Percentiles rank a stretch among this genome's conserved stretches.
Conservation (phyloP, 1,140 invertebrate species). For the Heliconius melpomene region DNA sequence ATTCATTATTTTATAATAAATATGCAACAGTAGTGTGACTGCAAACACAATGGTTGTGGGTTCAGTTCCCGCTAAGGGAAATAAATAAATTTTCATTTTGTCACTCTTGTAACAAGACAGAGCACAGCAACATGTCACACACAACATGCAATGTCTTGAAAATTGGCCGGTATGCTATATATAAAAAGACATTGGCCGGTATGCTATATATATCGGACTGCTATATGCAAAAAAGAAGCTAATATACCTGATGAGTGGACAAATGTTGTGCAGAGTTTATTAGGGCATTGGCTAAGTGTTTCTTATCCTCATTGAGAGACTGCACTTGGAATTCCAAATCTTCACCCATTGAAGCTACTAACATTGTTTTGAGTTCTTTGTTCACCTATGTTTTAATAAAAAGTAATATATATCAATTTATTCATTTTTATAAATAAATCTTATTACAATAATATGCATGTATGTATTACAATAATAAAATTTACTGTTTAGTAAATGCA, state of each 20-base stretch:
- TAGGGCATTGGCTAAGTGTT: conserved; percentile 91
- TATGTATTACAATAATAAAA: not conserved
- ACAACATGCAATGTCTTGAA: no score
- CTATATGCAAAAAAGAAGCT: no score
- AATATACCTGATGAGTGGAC: conserved; percentile 87
- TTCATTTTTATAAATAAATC: not conserved
- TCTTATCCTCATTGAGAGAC: conserved; percentile 93
- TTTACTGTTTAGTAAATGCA: no score
- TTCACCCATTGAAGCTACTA: conserved; percentile 96
- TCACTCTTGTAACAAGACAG: no score
- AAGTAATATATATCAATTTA: not conserved
- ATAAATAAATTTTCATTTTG: no score
- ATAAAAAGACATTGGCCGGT: no score
- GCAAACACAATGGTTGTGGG: no score
- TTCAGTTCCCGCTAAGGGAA: no score
- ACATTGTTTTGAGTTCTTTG: conserved; percentile 94
- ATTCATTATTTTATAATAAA: not conserved
- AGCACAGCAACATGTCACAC: no score
- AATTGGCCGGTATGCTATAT: no score
- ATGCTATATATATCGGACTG: no score
- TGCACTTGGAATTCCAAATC: conserved; percentile 94
- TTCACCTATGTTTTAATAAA: conserved; percentile 86
- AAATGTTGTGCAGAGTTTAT: conserved; percentile 92
- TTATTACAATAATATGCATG: no score
- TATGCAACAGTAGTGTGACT: not conserved